These are phyloP conservation scores for Phenganax subtilis DNA, from an alignment of 92 coral and sea anemone species.

Conservation along the genomic window DNA sequence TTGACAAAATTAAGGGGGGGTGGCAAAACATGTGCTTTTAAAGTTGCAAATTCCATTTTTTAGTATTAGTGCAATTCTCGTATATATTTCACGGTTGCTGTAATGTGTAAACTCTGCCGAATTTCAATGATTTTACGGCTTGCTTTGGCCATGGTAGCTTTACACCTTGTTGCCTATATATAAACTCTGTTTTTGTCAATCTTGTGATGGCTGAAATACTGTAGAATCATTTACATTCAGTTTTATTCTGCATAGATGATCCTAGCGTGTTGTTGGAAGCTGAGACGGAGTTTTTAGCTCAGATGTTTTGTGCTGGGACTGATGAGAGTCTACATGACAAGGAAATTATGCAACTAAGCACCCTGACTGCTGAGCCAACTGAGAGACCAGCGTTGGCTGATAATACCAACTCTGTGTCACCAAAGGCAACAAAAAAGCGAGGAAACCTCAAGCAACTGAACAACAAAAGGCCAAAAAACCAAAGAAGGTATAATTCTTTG, in stretches of 20 bases:
- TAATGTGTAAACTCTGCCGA: background rate
- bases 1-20: no score
- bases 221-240: background rate
- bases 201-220: background rate
- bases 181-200: background rate
- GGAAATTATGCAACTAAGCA: background rate
- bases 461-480: background rate
- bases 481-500: slow-evolving; percentile 4
- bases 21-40: background rate
- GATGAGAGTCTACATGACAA: background rate
- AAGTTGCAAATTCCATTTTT: slow-evolving; percentile 2
- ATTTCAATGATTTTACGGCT: background rate
- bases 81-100: background rate
- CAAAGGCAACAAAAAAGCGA: background rate
- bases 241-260: slow-evolving; percentile 17
- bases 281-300: slow-evolving; percentile 12
- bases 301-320: slow-evolving; percentile 5
- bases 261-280: slow-evolving; percentile 7
- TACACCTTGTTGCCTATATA: no score
- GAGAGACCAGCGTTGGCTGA: background rate
- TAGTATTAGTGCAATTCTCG: background rate
- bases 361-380: background rate
- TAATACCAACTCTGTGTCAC: background rate
- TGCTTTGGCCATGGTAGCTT: background rate
- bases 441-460: background rate